phyloP scores from a whole-genome alignment of 2,888 invertebrate species.

The Rhamnusium bicolor region DNA sequence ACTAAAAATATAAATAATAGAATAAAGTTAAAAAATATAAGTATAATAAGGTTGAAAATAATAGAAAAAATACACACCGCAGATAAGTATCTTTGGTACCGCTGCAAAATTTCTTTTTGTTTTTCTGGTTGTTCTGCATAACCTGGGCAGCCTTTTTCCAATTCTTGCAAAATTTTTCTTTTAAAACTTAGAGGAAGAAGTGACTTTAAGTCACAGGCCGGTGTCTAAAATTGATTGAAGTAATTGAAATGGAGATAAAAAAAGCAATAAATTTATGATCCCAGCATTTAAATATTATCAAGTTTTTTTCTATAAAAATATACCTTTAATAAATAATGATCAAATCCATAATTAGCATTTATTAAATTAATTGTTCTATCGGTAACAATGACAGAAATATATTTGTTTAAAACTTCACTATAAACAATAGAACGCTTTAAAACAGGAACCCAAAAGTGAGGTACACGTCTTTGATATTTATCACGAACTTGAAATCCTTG shows the following conservation, averaged over 20 bases:
- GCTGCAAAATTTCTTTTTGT: slow-evolving; percentile 81
- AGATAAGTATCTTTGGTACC: slow-evolving; percentile 87
- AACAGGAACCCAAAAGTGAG: slow-evolving; percentile 91
- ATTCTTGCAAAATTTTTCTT: slow-evolving; percentile 84
- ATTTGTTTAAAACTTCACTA: slow-evolving; percentile 90
- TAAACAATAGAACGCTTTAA: slow-evolving; percentile 87
- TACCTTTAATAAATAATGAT: slow-evolving; percentile 92
- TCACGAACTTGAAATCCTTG: slow-evolving; percentile 86
- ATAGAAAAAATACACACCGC: slow-evolving; percentile 76
- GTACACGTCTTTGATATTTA: slow-evolving; percentile 77
- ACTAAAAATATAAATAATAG: slow-evolving; percentile 73
- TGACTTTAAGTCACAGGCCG: slow-evolving; percentile 92
- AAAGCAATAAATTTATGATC: too few species aligned
- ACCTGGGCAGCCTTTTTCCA: slow-evolving; percentile 79
- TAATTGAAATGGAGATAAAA: too few species aligned
- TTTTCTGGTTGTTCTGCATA: slow-evolving; percentile 79
- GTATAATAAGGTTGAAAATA: neutral
- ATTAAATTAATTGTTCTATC: slow-evolving; percentile 87
- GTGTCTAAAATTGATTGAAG: slow-evolving; percentile 86
- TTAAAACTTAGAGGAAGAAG: slow-evolving; percentile 89
- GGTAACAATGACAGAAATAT: slow-evolving; percentile 89
- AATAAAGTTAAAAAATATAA: neutral
- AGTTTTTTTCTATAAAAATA: too few species aligned
- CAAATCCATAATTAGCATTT: slow-evolving; percentile 93
- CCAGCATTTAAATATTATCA: too few species aligned